A percentile compares a stretch with the other conserved stretches of the same genome.
phyloP scores from a whole-genome alignment of 2,797 vertebrate genomes.

The Petrocephalus schoutedeni region DNA sequence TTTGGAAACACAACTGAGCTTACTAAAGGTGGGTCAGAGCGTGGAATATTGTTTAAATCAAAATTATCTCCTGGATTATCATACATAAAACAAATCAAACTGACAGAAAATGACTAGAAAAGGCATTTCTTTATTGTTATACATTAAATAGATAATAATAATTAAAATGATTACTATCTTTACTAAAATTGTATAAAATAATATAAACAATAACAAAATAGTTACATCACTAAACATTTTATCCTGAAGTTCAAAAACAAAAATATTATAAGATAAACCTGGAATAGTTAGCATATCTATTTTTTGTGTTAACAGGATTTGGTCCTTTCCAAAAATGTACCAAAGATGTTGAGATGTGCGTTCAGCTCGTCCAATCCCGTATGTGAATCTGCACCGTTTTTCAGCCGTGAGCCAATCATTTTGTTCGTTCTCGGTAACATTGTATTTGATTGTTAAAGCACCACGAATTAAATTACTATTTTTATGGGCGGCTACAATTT shows the following conservation, averaged over 20 bases:
- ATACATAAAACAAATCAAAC: background rate
- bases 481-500: conserved; percentile 15
- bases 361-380: conserved; percentile 15
- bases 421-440: conserved; percentile 26
- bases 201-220: background rate
- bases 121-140: too few species aligned
- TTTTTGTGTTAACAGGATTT: background rate
- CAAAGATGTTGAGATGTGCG: background rate
- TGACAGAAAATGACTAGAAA: background rate
- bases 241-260: background rate
- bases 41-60: background rate
- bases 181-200: background rate
- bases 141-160: too few species aligned
- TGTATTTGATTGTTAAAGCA: conserved; percentile 45
- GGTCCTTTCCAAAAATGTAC: background rate
- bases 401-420: conserved; percentile 22
- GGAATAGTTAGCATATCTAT: background rate
- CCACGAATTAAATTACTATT: conserved; percentile 34
- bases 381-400: background rate
- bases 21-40: background rate
- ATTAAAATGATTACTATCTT: background rate
- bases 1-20: background rate
- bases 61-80: background rate
- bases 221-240: background rate
- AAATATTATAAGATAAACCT: background rate